A percentile compares a stretch with the other conserved stretches of the same genome.
phyloP scores from a whole-genome alignment of 2,888 invertebrate species.

The Cylloceria caligata region DNA sequence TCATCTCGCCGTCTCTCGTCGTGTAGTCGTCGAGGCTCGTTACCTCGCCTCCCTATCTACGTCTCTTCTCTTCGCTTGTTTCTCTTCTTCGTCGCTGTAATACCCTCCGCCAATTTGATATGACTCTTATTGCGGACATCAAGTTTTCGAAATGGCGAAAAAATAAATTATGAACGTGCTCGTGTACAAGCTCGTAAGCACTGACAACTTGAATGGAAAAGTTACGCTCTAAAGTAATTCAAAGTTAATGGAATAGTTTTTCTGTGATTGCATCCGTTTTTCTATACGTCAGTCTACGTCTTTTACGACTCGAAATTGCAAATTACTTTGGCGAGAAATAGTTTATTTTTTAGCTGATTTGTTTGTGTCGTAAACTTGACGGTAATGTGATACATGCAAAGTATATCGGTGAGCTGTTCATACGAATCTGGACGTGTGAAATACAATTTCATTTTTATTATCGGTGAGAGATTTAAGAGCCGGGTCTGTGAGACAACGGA shows the following conservation, averaged over 20 bases:
- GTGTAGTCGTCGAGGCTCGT: slow-evolving; percentile 40
- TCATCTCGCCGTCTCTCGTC: slow-evolving; percentile 64
- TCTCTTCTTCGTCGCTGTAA: slow-evolving; percentile 4
- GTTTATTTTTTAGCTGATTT: neutral
- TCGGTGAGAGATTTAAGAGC: slow-evolving; percentile 16
- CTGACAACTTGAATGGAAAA: neutral
- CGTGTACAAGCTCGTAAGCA: too few species aligned
- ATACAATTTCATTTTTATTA: slow-evolving; percentile 21
- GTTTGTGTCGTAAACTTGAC: neutral
- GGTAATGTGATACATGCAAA: neutral
- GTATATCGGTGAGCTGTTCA: neutral
- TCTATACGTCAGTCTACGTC: neutral
- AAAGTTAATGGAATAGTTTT: neutral
- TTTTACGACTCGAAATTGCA: neutral
- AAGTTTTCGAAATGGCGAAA: slow-evolving; percentile 13
- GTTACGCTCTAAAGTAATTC: neutral
- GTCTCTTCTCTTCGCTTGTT: slow-evolving; percentile 5
- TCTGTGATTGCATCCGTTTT: neutral
- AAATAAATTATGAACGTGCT: neutral
- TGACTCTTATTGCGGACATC: slow-evolving; percentile 6
- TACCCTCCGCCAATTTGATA: neutral
- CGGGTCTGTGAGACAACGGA: neutral
- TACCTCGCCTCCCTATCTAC: slow-evolving; percentile 44
- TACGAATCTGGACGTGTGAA: slow-evolving; percentile 9
- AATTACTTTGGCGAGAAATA: neutral